Evolutionary conservation across 2,888 invertebrate species (phyloP), one percentile per base, ranked within the genome.

Genomic region (Escarpia spicata): DNA sequence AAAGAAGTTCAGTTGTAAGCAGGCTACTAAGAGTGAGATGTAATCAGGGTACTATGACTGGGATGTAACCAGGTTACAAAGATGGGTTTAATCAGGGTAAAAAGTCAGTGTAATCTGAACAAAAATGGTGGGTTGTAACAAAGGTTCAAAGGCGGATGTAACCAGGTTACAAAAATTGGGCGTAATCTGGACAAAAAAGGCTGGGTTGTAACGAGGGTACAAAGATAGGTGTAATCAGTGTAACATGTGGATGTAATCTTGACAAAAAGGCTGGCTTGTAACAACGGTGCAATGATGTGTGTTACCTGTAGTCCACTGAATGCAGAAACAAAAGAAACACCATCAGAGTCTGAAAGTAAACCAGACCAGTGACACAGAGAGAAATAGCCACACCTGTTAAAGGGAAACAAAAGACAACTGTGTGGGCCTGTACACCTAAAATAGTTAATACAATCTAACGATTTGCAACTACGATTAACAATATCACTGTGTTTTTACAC

Each of bases 311-410:
- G 97, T 0, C 99, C 99, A 93, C 98, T 98, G 96, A 99, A 99
- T 0, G 99, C 99, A 0, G 99, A 99, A 58, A 99, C 99, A 96
- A 99, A 99, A 96, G 99, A 99, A 2, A 99, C 99, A 95, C 99
- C 99, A 0, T 98, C 98, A 0, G 98, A 98, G 91, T 98, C 98
- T 96, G 98, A 97, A 92, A 99, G 99, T 75, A 75, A 75, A 75
- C 19, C 75, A 75, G 19, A 75, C 26, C 26, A 94, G 96, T 91
- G 75, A 91, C 75, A 37, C 75, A 15, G 75, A 26, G n/a, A 26
- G 75, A 75, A 75, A 75, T 26, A 75, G 75, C 75, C 15, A 75
- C 26, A 19, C 44, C 52, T 52, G 52, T 52, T 52, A 52, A 52
- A 52, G 9, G 15, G 12, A 52, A 9, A 52, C 52, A 52, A 37